Evolutionary conservation across 2,797 vertebrate species (phyloP).

Genomic region (Agapornis canus): DNA sequence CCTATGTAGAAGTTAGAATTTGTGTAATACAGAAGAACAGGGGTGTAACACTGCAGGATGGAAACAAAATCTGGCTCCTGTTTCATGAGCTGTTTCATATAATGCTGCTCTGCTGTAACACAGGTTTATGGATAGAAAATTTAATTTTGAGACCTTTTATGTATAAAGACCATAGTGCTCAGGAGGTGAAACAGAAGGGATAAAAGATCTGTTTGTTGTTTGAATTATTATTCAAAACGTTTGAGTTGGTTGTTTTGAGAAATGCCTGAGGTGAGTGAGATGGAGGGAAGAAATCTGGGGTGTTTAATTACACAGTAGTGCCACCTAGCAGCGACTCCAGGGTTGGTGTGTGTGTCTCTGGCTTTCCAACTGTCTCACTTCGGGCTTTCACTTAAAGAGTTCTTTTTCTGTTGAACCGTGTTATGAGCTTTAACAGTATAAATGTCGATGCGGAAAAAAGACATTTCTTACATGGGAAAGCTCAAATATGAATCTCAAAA

Average conservation of each 20-base stretch:
- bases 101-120: background rate
- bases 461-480: background rate
- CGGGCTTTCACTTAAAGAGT: background rate
- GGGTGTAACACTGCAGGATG: background rate
- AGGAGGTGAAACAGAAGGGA: constrained; percentile 32
- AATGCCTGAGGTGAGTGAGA: background rate
- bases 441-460: background rate
- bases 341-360: background rate
- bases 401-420: background rate
- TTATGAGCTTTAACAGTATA: background rate
- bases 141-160: background rate
- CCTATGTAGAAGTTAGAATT: background rate
- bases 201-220: constrained; percentile 12
- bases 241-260: background rate
- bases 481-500: constrained; percentile 9
- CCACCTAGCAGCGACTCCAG: constrained; percentile 69
- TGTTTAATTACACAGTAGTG: constrained; percentile 76
- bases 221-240: constrained; percentile 40
- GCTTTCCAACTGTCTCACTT: background rate
- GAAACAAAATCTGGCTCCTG: background rate
- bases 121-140: background rate
- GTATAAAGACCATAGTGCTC: background rate
- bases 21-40: background rate
- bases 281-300: background rate
- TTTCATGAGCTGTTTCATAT: background rate